Percentiles rank a stretch among this genome's conserved stretches.
Evolutionary conservation across 1,140 invertebrate species (phyloP).

Genomic region (Calliphora vicina): DNA sequence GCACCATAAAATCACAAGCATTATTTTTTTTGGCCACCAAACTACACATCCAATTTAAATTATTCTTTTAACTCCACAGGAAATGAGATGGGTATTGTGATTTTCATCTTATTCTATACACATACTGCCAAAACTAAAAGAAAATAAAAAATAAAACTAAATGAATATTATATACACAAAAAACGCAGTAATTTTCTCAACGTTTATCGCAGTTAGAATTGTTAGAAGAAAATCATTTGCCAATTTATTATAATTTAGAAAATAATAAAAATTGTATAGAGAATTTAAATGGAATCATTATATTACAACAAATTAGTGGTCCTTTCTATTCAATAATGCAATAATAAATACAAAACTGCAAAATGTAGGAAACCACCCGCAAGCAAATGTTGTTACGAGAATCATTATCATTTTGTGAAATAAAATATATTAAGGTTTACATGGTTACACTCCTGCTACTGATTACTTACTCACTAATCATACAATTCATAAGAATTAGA

Average conservation of each 20-base stretch:
- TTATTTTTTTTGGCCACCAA: not conserved
- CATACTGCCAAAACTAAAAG: not conserved
- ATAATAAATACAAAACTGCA: not conserved
- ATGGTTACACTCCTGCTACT: not conserved
- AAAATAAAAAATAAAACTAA: not conserved
- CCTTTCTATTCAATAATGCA: not conserved
- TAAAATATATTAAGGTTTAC: not conserved
- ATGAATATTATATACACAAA: not conserved
- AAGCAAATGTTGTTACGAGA: not conserved
- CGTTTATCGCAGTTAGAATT: not conserved
- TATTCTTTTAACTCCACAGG: slow-evolving; percentile 2
- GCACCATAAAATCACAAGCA: not conserved
- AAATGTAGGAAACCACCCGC: not conserved
- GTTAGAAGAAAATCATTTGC: not conserved
- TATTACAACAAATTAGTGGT: not conserved
- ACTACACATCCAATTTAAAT: not conserved
- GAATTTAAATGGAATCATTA: not conserved
- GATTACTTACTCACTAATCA: not conserved
- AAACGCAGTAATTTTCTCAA: slow-evolving; percentile 8
- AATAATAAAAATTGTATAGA: not conserved
- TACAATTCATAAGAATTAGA: not conserved
- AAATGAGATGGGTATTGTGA: not conserved
- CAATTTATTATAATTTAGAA: not conserved
- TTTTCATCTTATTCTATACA: not conserved
- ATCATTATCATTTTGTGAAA: not conserved